Conservation (phyloP, 2,888 invertebrate species). For the Empis stercorea region DNA sequence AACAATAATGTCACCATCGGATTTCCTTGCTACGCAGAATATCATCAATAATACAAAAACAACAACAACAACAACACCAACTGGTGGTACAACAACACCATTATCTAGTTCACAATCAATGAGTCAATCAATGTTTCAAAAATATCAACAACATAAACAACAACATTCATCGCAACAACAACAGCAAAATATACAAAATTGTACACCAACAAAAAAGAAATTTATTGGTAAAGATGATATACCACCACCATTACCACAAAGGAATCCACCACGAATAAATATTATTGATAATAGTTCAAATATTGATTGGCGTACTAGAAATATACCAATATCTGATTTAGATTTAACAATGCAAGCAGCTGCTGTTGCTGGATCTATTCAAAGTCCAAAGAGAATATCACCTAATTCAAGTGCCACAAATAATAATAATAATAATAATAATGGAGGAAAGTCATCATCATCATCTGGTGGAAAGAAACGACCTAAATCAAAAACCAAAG, state of each 20-base stretch:
- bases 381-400: constrained; percentile 8
- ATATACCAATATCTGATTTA: constrained; percentile 30
- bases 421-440: not conserved
- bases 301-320: constrained; percentile 16
- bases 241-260: constrained; percentile 43
- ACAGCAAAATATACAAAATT: constrained; percentile 22
- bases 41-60: constrained; percentile 2
- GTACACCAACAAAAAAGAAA: constrained; percentile 28
- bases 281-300: constrained; percentile 4
- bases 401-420: not conserved
- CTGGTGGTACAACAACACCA: constrained; percentile 22
- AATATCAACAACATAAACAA: constrained; percentile 8
- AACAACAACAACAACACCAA: constrained; percentile 23
- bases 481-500: constrained; percentile 33
- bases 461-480: constrained; percentile 19
- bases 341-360: constrained; percentile 23
- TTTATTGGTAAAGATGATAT: constrained; percentile 18
- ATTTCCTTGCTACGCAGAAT: constrained; percentile 19
- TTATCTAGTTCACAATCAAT: constrained; percentile 24
- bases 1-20: constrained; percentile 17
- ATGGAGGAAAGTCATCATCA: constrained; percentile 1
- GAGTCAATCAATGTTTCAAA: constrained; percentile 45
- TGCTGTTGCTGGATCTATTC: constrained; percentile 5
- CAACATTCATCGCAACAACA: constrained; percentile 18
- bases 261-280: constrained; percentile 33